Evolutionary conservation across 1,140 invertebrate genomes (phyloP), one percentile per base, ranked within the genome.

Genomic region (Ectropis grisescens): DNA sequence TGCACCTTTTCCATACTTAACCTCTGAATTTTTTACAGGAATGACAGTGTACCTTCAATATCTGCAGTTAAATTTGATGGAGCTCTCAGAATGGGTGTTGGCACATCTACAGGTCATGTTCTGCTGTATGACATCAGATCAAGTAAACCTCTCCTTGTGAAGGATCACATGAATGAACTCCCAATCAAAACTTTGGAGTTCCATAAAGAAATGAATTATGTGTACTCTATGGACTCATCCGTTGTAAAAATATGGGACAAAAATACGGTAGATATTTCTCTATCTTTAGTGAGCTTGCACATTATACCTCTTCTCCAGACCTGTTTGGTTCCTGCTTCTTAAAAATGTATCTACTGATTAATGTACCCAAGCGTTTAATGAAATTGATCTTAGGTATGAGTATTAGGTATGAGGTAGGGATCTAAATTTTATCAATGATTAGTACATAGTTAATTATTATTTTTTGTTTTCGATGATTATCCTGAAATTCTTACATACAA

Each of bases 201-300:
- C 58, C 93, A 97, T 67, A 82, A 87, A 37, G 78, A 86, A 47
- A 88, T 92, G 71, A 89, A 95, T 66, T 84, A 95, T 43, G 89
- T 98, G 32, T 90, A 95, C 46, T 97, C 96, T 5, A 91, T 98
- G 90, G 97, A 99, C 79, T 85, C 87, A 38, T 92, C 92, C 47
- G 90, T 96, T 13, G 80, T 99, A 0, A 98, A 98, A 84, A 90
- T 99, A 53, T 99, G 98, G 97, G 88, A 98, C 54, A 90, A 91
- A 70, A 87, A 95, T 65, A 91, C 86, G 36, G 94, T 96, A 87
- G 87, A 85, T 58, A 33, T 16, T 30, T 5, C 14, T n/a, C n/a
- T n/a, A n/a, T n/a, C n/a, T n/a, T n/a, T 25, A 14, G n/a, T 25
- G 3, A 16, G 6, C 30, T 33, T 33, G 23, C 22, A 33, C 15